A percentile compares a stretch with the other conserved stretches of the same genome.
phyloP scores from a whole-genome alignment of 2,888 invertebrate species.

The Sipha maydis region DNA sequence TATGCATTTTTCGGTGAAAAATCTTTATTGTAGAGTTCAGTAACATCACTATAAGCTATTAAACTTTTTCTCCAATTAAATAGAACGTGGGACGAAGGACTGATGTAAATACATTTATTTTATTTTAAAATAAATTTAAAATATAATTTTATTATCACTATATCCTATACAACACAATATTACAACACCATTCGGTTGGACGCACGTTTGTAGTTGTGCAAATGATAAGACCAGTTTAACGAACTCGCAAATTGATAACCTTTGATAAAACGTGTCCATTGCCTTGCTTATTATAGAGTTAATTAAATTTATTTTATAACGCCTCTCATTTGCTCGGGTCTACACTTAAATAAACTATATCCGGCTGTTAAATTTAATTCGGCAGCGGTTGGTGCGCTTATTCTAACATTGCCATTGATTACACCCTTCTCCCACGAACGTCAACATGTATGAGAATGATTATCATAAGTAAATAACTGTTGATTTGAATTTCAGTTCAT shows the following conservation, averaged over 20 bases:
- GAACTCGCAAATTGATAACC: conserved; percentile 59
- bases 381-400: background rate
- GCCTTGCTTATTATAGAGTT: background rate
- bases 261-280: conserved; percentile 32
- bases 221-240: conserved; percentile 55
- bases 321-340: background rate
- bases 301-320: background rate
- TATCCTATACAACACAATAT: too few relatives aligned
- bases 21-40: too few relatives aligned
- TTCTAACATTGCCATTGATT: background rate
- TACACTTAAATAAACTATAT: conserved; percentile 1
- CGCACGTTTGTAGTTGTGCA: conserved; percentile 13
- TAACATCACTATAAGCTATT: too few relatives aligned
- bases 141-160: too few relatives aligned
- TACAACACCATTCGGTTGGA: background rate
- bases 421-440: background rate
- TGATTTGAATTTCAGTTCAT: background rate
- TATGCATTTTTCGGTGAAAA: too few relatives aligned
- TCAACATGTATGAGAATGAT: background rate
- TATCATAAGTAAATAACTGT: background rate
- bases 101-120: too few relatives aligned
- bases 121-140: too few relatives aligned
- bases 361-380: conserved; percentile 36
- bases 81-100: too few relatives aligned
- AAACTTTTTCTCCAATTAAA: too few relatives aligned